These are phyloP conservation scores for Diaperis boleti DNA, from an alignment of 2,888 invertebrate species.

Conservation along the genomic window DNA sequence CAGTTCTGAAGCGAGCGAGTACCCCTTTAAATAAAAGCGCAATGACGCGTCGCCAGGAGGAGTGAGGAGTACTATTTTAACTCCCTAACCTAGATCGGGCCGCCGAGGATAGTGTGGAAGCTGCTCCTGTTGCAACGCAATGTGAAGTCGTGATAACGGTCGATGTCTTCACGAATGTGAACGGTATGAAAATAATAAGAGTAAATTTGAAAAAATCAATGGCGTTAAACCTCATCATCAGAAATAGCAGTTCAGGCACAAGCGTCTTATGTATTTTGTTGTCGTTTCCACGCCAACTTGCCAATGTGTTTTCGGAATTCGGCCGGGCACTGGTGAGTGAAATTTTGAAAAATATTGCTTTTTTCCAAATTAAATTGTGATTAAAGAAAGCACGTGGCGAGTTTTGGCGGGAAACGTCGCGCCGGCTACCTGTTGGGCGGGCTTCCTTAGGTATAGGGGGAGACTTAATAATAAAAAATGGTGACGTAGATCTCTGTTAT, in stretches of 20 bases:
- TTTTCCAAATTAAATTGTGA: too few species aligned
- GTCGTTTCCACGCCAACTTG: slow-evolving; percentile 9
- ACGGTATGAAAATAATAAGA: slow-evolving; percentile 26
- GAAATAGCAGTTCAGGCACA: too few species aligned
- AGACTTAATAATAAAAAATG: slow-evolving; percentile 16
- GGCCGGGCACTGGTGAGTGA: slow-evolving; percentile 15
- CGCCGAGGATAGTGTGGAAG: slow-evolving; percentile 27
- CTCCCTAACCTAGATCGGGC: slow-evolving; percentile 41
- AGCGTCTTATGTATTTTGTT: too few species aligned
- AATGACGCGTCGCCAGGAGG: slow-evolving; percentile 33
- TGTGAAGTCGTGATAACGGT: slow-evolving; percentile 24
- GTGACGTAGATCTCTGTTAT: slow-evolving; percentile 1
- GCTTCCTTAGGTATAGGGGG: not conserved
- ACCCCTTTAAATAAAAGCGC: slow-evolving; percentile 23
- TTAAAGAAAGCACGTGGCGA: too few species aligned
- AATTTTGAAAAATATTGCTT: too few species aligned
- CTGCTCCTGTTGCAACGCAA: slow-evolving; percentile 6
- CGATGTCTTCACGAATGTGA: too few species aligned
- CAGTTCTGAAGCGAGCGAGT: not conserved
- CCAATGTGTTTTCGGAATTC: slow-evolving; percentile 16
- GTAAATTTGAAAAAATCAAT: too few species aligned
- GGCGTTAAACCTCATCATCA: too few species aligned
- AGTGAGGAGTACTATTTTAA: slow-evolving; percentile 40
- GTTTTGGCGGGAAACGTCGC: too few species aligned
- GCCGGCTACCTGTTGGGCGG: too few species aligned